Conservation (phyloP, 2,113 vertebrate species). For the Oncorhynchus clarkii region DNA sequence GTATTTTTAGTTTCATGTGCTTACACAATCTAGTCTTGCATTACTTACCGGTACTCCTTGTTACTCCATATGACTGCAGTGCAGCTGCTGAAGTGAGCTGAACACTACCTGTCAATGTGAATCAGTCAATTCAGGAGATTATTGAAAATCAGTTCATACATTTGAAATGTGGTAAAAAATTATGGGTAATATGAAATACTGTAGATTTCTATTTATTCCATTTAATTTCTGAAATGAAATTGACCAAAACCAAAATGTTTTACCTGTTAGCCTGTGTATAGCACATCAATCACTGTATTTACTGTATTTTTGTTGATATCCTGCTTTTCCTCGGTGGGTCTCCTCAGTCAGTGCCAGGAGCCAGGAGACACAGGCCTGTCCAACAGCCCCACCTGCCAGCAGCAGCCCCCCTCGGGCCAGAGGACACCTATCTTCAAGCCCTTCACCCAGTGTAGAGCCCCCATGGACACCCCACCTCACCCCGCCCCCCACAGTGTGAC, state of each 20-base stretch:
- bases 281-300: too few species aligned
- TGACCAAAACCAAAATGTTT: too few species aligned
- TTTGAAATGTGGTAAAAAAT: too few species aligned
- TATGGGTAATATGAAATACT: too few species aligned
- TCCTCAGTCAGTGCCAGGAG: slow-evolving; percentile 53
- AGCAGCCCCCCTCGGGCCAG: slow-evolving; percentile 37
- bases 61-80: neutral
- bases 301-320: too few species aligned
- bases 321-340: neutral
- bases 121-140: too few species aligned
- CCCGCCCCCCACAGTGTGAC: slow-evolving; percentile 79
- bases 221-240: too few species aligned
- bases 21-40: neutral
- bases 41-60: too few species aligned
- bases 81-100: neutral
- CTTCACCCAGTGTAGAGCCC: slow-evolving; percentile 61
- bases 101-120: neutral
- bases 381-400: slow-evolving; percentile 47
- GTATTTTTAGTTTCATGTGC: neutral
- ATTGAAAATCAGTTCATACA: too few species aligned
- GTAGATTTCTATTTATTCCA: too few species aligned
- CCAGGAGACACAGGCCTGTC: slow-evolving; percentile 33
- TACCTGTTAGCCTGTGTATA: too few species aligned
- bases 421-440: slow-evolving; percentile 56
- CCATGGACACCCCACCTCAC: slow-evolving; percentile 53